A percentile compares a stretch with the other conserved stretches of the same genome.
Evolutionary conservation across 2,113 vertebrate species (phyloP).

Genomic region (Alectura lathami): DNA sequence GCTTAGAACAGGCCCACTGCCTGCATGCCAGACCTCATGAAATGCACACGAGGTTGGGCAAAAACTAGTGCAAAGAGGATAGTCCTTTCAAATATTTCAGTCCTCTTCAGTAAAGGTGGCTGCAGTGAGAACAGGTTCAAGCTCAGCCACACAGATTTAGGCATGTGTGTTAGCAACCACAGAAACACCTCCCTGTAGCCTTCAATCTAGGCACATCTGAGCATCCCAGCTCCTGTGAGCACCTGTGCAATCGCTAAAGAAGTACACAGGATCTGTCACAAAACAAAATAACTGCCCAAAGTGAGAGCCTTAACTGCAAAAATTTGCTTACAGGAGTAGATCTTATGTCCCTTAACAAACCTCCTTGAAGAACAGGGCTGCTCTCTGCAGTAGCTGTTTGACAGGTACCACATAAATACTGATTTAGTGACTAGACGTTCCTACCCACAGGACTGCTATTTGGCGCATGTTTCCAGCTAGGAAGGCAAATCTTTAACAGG

Average conservation of each 20-base stretch:
- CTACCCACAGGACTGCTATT: not conserved
- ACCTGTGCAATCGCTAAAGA: not conserved
- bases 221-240: not conserved
- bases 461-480: not conserved
- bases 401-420: not conserved
- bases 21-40: not conserved
- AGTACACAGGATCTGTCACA: accelerated
- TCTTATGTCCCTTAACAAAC: not conserved
- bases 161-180: not conserved
- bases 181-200: not conserved
- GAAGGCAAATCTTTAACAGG: not conserved
- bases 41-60: not conserved
- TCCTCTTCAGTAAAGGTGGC: not conserved
- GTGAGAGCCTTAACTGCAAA: not conserved
- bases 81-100: not conserved
- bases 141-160: not conserved
- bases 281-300: not conserved
- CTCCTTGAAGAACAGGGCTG: not conserved
- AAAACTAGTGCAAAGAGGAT: not conserved
- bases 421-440: not conserved
- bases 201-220: not conserved
- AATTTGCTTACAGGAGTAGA: not conserved
- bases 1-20: not conserved
- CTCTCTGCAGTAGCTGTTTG: not conserved
- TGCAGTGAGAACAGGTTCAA: not conserved